These are phyloP conservation scores for Paratrypauchen microcephalus DNA, from an alignment of 2,797 vertebrate genomes.

Conservation along the genomic window DNA sequence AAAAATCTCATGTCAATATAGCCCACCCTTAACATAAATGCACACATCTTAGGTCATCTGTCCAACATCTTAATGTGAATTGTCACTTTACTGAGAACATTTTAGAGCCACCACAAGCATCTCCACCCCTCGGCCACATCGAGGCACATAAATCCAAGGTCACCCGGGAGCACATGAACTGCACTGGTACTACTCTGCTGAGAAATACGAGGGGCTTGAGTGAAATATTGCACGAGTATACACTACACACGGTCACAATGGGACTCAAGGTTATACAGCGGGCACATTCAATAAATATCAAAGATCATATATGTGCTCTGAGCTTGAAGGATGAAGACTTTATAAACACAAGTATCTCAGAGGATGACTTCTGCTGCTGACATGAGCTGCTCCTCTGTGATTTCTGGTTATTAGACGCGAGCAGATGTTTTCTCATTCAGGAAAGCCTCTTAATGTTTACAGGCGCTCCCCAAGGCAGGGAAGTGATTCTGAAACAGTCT, in stretches of 20 bases:
- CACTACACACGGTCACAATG: slow-evolving; percentile 13
- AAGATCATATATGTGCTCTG: slow-evolving; percentile 11
- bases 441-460: slow-evolving; percentile 15
- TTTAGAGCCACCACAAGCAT: not conserved
- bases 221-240: slow-evolving; percentile 23
- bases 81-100: slow-evolving; percentile 18
- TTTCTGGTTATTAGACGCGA: slow-evolving; percentile 24
- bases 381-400: slow-evolving; percentile 14
- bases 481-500: slow-evolving; percentile 18
- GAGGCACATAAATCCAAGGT: slow-evolving; percentile 10
- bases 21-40: not conserved
- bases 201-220: not conserved
- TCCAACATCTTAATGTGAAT: slow-evolving; percentile 7
- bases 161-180: slow-evolving; percentile 4
- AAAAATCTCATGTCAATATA: not conserved
- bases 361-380: slow-evolving; percentile 17
- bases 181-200: not conserved
- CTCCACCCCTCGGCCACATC: not conserved
- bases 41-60: not conserved
- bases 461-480: slow-evolving; percentile 1
- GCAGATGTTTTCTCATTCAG: slow-evolving; percentile 10
- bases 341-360: slow-evolving; percentile 32
- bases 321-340: slow-evolving; percentile 1
- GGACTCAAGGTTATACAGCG: slow-evolving; percentile 29
- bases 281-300: slow-evolving; percentile 19